phyloP scores from a whole-genome alignment of 2,797 vertebrate genomes.

The Helostoma temminkii region DNA sequence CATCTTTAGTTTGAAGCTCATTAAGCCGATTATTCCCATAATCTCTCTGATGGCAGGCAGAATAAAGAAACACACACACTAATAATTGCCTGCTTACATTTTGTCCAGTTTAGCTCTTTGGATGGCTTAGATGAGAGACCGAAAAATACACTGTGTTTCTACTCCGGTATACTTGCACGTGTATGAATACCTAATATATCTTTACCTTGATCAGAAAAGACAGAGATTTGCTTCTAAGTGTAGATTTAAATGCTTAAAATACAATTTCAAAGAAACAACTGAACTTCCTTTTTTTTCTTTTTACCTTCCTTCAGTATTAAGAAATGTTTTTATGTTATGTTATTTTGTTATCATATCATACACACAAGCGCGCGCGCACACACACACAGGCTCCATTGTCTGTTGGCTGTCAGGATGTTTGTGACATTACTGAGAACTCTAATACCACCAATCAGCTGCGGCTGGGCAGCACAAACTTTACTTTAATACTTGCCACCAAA shows the following conservation, averaged over 20 bases:
- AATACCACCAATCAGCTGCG: conserved; percentile 89
- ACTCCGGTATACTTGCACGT: not conserved
- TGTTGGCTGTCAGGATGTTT: conserved; percentile 76
- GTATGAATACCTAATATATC: not conserved
- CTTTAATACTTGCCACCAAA: too few relatives aligned
- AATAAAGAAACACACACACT: conserved; percentile 63
- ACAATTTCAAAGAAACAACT: not conserved
- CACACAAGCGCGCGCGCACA: conserved; percentile 11
- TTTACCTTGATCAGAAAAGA: conserved; percentile 12
- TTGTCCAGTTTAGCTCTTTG: conserved; percentile 44
- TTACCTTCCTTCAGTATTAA: not conserved
- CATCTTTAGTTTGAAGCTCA: conserved; percentile 76
- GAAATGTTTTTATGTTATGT: too few relatives aligned
- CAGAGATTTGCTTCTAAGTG: not conserved
- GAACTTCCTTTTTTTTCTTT: not conserved
- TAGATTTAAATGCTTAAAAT: not conserved
- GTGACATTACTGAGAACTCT: conserved; percentile 86
- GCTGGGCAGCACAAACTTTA: conserved; percentile 59
- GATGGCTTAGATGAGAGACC: conserved; percentile 33
- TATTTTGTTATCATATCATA: too few relatives aligned
- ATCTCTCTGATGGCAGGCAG: conserved; percentile 70
- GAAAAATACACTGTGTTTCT: conserved; percentile 21
- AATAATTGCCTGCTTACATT: conserved; percentile 74
- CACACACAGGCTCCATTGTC: conserved; percentile 33
- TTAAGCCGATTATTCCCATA: conserved; percentile 77